A percentile compares a stretch with the other conserved stretches of the same genome.
phyloP scores from a whole-genome alignment of 1,140 invertebrate species.

The Pantala flavescens region DNA sequence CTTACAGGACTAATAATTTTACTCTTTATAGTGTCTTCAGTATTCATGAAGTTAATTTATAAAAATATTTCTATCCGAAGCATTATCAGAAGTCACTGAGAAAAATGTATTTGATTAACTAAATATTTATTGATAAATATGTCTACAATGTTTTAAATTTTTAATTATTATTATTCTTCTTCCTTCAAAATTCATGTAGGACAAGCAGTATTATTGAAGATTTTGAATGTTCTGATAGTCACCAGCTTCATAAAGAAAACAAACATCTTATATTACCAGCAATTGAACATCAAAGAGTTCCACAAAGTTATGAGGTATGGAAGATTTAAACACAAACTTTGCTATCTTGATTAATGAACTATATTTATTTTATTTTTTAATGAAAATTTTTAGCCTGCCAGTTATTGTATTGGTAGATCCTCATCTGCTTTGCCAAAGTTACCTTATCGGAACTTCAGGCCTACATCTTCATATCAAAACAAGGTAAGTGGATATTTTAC shows the following conservation, averaged over 20 bases:
- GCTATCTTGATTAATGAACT: background rate
- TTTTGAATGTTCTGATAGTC: background rate
- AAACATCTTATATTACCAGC: background rate
- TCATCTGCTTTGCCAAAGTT: background rate
- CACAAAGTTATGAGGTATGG: background rate
- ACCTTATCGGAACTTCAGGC: background rate
- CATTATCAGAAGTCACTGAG: too few relatives aligned
- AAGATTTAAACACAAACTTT: background rate
- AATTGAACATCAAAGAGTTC: background rate
- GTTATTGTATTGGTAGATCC: background rate
- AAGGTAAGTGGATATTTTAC: background rate
- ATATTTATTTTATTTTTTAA: background rate
- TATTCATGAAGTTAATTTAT: too few relatives aligned
- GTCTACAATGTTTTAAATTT: too few relatives aligned
- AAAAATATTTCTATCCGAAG: too few relatives aligned
- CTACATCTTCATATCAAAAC: background rate
- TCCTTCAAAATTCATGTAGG: background rate
- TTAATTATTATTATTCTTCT: too few relatives aligned
- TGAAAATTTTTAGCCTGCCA: background rate
- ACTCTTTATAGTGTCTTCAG: too few relatives aligned
- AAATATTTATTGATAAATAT: too few relatives aligned
- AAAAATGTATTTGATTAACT: too few relatives aligned
- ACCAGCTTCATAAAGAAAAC: background rate
- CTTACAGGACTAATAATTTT: too few relatives aligned
- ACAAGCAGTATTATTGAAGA: background rate